phyloP scores from a whole-genome alignment of 92 coral and sea anemone genomes.

The Galaxea fascicularis region DNA sequence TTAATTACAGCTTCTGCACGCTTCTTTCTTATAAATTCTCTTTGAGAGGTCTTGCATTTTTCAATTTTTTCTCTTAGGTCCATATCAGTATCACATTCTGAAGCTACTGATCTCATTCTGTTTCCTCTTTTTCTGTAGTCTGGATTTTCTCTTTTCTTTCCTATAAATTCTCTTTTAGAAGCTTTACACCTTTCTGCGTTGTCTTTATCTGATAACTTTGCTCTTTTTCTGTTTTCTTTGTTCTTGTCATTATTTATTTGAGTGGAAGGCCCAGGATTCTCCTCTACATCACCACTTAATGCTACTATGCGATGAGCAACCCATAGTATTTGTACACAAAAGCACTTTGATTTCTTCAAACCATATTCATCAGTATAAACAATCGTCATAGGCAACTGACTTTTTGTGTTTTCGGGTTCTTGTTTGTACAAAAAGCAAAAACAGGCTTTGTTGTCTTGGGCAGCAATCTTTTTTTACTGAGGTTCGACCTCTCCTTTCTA shows the following conservation, averaged over 20 bases:
- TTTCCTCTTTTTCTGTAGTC: conserved; percentile 10
- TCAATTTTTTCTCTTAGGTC: conserved; percentile 19
- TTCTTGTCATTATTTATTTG: conserved; percentile 6
- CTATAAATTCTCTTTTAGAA: conserved; percentile 6
- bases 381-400: conserved; percentile 27
- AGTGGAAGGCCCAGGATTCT: conserved; percentile 31
- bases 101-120: conserved; percentile 15
- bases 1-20: neutral
- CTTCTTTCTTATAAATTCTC: conserved; percentile 2
- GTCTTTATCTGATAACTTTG: neutral
- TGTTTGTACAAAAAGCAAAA: conserved; percentile 40
- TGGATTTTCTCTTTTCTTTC: conserved; percentile 4
- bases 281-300: conserved; percentile 12
- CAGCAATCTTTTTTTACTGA: conserved; percentile 20
- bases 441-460: conserved; percentile 36
- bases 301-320: conserved; percentile 11
- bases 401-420: conserved; percentile 53
- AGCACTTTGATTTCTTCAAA: conserved; percentile 18
- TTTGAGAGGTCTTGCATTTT: neutral
- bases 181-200: neutral
- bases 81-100: conserved; percentile 18
- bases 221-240: conserved; percentile 1
- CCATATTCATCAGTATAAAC: conserved; percentile 35
- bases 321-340: conserved; percentile 6
- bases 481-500: conserved; percentile 45